Evolutionary conservation across 2,113 vertebrate species (phyloP).

Genomic region (Microcebus jonahi): DNA sequence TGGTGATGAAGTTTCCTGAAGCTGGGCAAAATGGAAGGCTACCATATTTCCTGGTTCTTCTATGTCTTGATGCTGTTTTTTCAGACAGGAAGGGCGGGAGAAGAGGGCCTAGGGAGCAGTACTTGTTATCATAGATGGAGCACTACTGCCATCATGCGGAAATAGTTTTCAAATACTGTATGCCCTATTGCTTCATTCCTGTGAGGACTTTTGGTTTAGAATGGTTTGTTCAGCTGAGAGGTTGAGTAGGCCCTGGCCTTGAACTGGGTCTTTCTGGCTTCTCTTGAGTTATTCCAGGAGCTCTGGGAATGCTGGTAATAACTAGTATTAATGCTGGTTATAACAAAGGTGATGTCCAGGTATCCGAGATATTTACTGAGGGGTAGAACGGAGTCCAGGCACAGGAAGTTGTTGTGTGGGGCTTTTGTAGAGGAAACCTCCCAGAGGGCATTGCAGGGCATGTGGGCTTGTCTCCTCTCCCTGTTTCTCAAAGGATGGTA

Average conservation of each 20-base stretch:
- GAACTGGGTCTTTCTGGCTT: not conserved
- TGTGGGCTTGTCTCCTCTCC: not conserved
- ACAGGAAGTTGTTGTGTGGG: not conserved
- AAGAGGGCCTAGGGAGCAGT: not conserved
- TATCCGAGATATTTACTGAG: not conserved
- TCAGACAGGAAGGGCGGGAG: not conserved
- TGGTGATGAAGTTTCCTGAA: not conserved
- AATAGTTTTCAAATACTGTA: not conserved
- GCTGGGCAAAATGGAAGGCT: not conserved
- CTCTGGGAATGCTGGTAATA: not conserved
- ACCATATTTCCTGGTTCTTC: not conserved
- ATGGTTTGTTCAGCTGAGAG: not conserved
- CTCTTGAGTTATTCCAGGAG: not conserved
- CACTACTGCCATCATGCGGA: slow-evolving; percentile 34
- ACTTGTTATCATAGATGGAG: not conserved
- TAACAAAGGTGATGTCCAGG: not conserved
- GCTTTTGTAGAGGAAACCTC: not conserved
- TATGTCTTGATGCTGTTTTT: not conserved
- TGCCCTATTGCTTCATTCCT: not conserved
- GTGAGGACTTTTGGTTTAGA: not conserved
- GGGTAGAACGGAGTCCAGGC: not conserved
- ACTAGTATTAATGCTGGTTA: not conserved
- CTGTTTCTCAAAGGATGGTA: not conserved
- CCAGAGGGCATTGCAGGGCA: too few species aligned
- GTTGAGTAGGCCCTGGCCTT: not conserved